Base-by-base conservation (phyloP, 2,888 invertebrate species). In the Malachius bipustulatus region DNA sequence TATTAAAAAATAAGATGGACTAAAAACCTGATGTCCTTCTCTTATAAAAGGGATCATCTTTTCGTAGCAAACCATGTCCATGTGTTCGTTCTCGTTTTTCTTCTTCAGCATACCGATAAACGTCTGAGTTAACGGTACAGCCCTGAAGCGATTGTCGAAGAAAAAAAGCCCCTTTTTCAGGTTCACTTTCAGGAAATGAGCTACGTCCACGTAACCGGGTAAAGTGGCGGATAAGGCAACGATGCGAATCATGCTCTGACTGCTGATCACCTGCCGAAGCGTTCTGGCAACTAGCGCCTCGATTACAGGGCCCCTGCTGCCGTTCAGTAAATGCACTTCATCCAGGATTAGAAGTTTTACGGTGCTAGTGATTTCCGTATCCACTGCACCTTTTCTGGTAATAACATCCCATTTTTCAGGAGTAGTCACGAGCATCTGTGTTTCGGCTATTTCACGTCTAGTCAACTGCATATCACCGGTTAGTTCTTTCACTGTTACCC, bases 371-470 rank as follows among this genome's bases (percentile, higher is more conserved):
- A 97, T 67, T 33, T 85, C 84, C 3, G 88, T 82, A 59, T 94
- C 93, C 4, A 90, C 82, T 70, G 59, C 78, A 10, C 85, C 84
- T 61, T 99, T 99, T 45, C 98, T 71, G 0, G 97, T 97, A 2
- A 98, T 91, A 4, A 99, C 94, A 60, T 99, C 98, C 97, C 98
- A 98, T 55, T 99, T 99, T 64, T 99, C 98, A 0, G 98, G 98
- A 0, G 98, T 99, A 2, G 96, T 91, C 2, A 99, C 89, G 30
- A 99, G 72, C 82, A 98, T 93, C 65, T 97, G 96, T 0, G 98
- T 98, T 54, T 89, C 82, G 30, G 81, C 75, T 39, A 99, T 90
- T 63, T 99, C 97, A 3, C 76, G 69, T 60, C 93, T 93, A 0
- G 91, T 89, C 11, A 99, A 66, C 50, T 94, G 91, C 88, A 97